A percentile compares a stretch with the other conserved stretches of the same genome.
phyloP scores from a whole-genome alignment of 2,113 vertebrate species.

The Pteropus alecto region DNA sequence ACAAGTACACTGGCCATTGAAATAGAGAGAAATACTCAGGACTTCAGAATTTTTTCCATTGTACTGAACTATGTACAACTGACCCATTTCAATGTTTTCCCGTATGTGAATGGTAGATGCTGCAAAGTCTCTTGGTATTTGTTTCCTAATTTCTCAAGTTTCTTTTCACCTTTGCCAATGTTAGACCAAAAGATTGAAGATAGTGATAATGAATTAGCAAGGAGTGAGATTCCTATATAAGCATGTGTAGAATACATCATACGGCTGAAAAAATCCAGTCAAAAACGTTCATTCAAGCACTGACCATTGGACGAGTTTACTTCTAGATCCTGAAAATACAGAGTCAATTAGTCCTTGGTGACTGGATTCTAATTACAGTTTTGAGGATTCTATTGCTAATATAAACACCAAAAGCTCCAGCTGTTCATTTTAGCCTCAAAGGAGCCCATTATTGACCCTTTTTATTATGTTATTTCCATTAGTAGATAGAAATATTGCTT shows the following conservation, averaged over 20 bases:
- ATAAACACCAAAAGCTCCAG: background rate
- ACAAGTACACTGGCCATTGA: background rate
- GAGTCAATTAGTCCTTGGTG: background rate
- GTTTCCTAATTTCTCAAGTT: background rate
- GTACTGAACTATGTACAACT: background rate
- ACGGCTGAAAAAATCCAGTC: background rate
- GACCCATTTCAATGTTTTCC: background rate
- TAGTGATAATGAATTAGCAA: background rate
- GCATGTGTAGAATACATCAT: background rate
- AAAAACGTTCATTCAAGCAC: background rate
- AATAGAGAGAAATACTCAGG: background rate
- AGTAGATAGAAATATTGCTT: background rate
- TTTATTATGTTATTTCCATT: background rate
- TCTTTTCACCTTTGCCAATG: background rate
- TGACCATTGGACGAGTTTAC: background rate
- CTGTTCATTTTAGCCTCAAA: background rate
- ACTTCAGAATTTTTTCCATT: background rate
- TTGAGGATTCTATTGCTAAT: background rate
- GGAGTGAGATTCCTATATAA: background rate
- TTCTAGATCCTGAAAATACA: background rate
- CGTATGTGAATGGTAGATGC: too few species aligned
- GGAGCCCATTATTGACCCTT: background rate
- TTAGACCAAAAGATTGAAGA: background rate
- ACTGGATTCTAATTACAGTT: background rate
- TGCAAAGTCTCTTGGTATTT: background rate